Evolutionary conservation across 2,113 vertebrate genomes (phyloP), one percentile per base, ranked within the genome.

Genomic region (Eira barbara): DNA sequence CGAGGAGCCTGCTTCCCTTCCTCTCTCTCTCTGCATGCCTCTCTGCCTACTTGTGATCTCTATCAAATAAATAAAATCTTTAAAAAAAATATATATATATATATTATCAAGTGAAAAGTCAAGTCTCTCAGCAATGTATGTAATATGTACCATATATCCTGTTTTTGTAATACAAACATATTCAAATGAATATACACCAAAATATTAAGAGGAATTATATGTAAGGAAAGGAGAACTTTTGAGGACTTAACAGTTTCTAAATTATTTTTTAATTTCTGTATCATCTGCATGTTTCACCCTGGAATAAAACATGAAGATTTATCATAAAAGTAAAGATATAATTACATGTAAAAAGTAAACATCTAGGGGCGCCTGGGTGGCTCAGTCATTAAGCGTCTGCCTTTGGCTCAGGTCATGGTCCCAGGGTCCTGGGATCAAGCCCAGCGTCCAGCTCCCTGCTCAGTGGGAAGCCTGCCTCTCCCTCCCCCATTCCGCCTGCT

Each of bases 281-380:
- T 52, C 83, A 69, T 95, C 83, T 88, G 21, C 81, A 83, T 89
- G 61, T 71, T 89, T 89, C 52, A 71, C 36, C 79, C 34, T 89
- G 89, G 17, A 85, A 74, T 87, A 88, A 81, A 92, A 76, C 20
- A 71, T 29, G 57, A 45, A 47, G 12, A 45, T 89, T 78, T 76
- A 67, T 89, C 23, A 55, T 71, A 69, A 84, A 92, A 89, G 10
- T 76, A 92, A 69, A 89, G 76, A 82, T 74, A n/a, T 20, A 73
- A 76, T 92, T 92, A 42, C 39, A 89, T 61, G 86, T 80, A 80
- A 94, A 96, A 94, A 87, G 29, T 45, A 92, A 88, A 65, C 59
- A 36, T 55, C 61, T 79, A 45, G 59, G 59, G 25, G 59, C 23
- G 1, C 59, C 59, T 61, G 59, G 9, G 25, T 27, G 59, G 59